Base-by-base conservation (phyloP, 2,113 vertebrate genomes). In the Vombatus ursinus region DNA sequence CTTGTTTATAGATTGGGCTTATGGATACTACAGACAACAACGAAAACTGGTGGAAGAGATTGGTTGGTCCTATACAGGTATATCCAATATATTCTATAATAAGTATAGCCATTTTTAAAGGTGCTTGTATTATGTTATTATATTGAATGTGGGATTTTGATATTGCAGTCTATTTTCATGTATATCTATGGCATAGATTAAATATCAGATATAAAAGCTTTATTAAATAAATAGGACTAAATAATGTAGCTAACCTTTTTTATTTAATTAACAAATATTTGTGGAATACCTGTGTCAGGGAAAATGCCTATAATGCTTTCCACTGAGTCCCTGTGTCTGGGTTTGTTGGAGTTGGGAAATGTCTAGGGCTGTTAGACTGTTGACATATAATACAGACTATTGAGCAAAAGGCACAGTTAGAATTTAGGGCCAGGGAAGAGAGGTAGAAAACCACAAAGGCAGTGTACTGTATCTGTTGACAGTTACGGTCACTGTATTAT, bases 61-160 rank as follows among this genome's bases (percentile, higher is more conserved):
- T 92, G 99, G 99, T 96, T 99, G 99, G 99, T 99, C 99, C 2
- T 99, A 99, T 2, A 98, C 99, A 98, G 99, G 99, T 99, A 99
- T 98, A 44, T 31, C 28, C 77, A 49, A 92, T 91, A 44, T 50
- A 84, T 84, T 47, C 24, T 25, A 53, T 68, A 24, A 52, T 90
- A 25, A 95, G 19, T 93, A 1, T 8, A 68, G 24, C 95, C 93
- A 93, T 1, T 37, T 53, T 3, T 48, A 61, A 92, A 95, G 52
- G 8, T 92, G 50, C 92, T 89, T 90, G 0, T 52, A 53, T 93
- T n/a, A 77, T 5, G 8, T 57, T 96, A 92, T 94, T 90, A 77
- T 49, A 37, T 77, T 8, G 48, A 94, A 95, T 68, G 84, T 23
- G 52, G 92, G 53, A 91, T 16, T 31, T 89, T 89, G 68, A 44